These are phyloP conservation scores for Taxidea taxus DNA, from an alignment of 2,113 vertebrate genomes.

Conservation along the genomic window DNA sequence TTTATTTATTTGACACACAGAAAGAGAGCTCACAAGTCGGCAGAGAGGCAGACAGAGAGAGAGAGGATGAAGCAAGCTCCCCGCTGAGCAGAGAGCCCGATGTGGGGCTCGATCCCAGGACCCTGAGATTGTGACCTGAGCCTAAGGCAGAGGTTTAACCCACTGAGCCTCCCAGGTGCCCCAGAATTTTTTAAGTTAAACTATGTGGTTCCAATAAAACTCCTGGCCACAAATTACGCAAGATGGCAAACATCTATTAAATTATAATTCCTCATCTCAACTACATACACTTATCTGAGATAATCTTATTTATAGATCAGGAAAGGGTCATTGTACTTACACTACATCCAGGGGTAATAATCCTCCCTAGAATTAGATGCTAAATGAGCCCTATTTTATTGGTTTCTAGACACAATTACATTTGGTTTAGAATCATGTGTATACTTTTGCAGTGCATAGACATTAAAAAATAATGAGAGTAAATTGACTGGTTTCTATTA, in stretches of 20 bases:
- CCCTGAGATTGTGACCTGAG: too few relatives aligned
- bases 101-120: too few relatives aligned
- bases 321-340: background rate
- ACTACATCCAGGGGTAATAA: conserved; percentile 19
- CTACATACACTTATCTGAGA: background rate
- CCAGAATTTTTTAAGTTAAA: background rate
- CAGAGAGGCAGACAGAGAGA: too few relatives aligned
- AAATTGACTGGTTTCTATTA: conserved; percentile 30
- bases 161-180: too few relatives aligned
- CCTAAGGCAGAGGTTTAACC: too few relatives aligned
- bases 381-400: conserved; percentile 54
- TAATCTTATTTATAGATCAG: conserved; percentile 27
- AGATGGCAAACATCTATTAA: conserved; percentile 8
- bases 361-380: conserved; percentile 36
- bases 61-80: too few relatives aligned
- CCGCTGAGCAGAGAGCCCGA: too few relatives aligned
- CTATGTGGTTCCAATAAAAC: background rate
- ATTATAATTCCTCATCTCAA: background rate
- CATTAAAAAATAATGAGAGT: conserved; percentile 65
- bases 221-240: background rate
- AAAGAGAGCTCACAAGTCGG: too few relatives aligned
- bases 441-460: background rate
- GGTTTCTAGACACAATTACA: conserved; percentile 54
- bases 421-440: conserved; percentile 23
- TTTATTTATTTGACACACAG: too few relatives aligned